Conservation (phyloP, 2,888 invertebrate genomes). For the Papilio gigon region DNA sequence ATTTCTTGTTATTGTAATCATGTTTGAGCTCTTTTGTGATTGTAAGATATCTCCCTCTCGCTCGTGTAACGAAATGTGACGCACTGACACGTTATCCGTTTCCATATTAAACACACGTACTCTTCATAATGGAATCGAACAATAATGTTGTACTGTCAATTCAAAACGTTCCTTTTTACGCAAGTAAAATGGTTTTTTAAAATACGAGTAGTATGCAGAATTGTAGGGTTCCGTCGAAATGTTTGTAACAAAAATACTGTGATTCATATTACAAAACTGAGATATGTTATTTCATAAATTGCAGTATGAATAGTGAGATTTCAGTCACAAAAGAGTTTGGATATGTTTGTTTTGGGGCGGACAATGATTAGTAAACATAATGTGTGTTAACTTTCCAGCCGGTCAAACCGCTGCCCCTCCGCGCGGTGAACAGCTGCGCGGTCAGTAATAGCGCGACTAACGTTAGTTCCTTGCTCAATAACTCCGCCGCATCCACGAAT, state of each 20-base stretch:
- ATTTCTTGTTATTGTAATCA: slow-evolving; percentile 58
- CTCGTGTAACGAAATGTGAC: too few relatives aligned
- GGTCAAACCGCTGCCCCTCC: slow-evolving; percentile 93
- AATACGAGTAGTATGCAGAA: too few relatives aligned
- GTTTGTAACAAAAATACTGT: too few relatives aligned
- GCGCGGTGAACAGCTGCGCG: slow-evolving; percentile 82
- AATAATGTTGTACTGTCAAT: too few relatives aligned
- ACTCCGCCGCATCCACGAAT: slow-evolving; percentile 77
- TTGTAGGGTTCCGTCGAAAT: too few relatives aligned
- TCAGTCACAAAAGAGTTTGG: neutral
- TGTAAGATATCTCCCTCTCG: neutral
- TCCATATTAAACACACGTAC: neutral
- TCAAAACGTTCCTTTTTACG: too few relatives aligned
- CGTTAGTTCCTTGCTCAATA: slow-evolving; percentile 84
- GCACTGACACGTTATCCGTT: too few relatives aligned
- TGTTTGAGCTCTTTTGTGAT: slow-evolving; percentile 60
- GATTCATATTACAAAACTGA: too few relatives aligned
- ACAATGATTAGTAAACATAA: slow-evolving; percentile 47
- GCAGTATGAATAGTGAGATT: too few relatives aligned
- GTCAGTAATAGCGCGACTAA: slow-evolving; percentile 74
- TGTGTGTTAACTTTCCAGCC: slow-evolving; percentile 82
- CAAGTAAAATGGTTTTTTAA: too few relatives aligned
- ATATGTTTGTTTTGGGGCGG: slow-evolving; percentile 8
- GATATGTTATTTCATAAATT: too few relatives aligned
- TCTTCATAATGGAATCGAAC: too few relatives aligned